These are phyloP conservation scores for Acanthosepion pharaonis DNA, from an alignment of 2,888 invertebrate genomes.

Conservation along the genomic window DNA sequence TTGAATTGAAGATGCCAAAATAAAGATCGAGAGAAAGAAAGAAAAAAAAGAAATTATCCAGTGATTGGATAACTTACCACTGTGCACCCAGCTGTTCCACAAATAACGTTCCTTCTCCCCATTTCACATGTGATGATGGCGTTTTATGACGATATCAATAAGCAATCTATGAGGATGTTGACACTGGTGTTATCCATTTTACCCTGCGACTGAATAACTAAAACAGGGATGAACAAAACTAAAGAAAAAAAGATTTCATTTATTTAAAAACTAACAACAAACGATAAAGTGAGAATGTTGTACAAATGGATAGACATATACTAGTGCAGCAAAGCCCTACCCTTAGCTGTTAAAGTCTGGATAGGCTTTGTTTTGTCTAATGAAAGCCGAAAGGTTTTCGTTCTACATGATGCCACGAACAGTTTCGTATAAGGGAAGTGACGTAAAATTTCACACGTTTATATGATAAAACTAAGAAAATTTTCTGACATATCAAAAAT, in stretches of 20 bases:
- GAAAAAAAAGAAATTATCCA: background rate
- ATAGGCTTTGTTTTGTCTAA: constrained; percentile 5
- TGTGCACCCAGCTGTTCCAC: constrained; percentile 20
- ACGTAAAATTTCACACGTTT: constrained; percentile 22
- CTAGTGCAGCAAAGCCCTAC: background rate
- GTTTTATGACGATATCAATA: constrained; percentile 15
- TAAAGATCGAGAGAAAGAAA: constrained; percentile 8
- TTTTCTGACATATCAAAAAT: background rate
- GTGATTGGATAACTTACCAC: constrained; percentile 9
- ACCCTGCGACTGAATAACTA: background rate
- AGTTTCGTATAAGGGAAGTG: background rate
- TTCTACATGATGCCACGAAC: background rate
- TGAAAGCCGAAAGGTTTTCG: background rate
- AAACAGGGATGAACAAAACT: background rate
- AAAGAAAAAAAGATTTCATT: background rate
- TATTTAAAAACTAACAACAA: constrained; percentile 16
- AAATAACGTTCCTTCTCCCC: constrained; percentile 33
- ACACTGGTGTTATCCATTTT: constrained; percentile 33
- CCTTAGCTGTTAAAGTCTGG: background rate
- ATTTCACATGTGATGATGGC: constrained; percentile 33
- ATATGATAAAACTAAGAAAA: background rate
- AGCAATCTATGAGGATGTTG: constrained; percentile 12
- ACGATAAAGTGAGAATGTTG: background rate
- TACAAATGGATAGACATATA: background rate
- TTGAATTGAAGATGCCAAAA: background rate